A percentile compares a stretch with the other conserved stretches of the same genome.
Evolutionary conservation across 2,888 invertebrate genomes (phyloP).

Genomic region (Hirtodrosophila duncani): DNA sequence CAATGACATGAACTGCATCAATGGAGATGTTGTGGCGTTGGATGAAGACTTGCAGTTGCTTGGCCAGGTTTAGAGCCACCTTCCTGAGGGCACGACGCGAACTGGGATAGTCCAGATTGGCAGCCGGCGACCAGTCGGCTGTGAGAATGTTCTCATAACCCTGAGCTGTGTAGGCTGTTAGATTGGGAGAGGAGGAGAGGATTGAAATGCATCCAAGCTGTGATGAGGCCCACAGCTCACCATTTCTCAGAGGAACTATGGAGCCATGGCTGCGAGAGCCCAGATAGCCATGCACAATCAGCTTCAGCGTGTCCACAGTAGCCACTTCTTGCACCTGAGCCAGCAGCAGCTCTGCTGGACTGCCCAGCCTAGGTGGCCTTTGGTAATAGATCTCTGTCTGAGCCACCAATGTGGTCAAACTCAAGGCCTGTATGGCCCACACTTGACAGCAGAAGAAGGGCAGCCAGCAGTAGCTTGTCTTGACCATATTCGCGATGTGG

Average conservation of each 20-base stretch:
- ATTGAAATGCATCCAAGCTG: background rate
- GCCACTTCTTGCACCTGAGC: constrained; percentile 39
- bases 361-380: no score
- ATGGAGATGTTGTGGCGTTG: constrained; percentile 37
- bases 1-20: constrained; percentile 71
- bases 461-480: constrained; percentile 20
- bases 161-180: constrained; percentile 67
- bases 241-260: constrained; percentile 66
- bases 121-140: constrained; percentile 76
- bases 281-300: constrained; percentile 76
- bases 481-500: constrained; percentile 27
- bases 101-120: constrained; percentile 66
- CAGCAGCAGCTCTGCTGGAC: constrained; percentile 49
- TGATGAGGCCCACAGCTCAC: constrained; percentile 29
- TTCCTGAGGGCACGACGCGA: constrained; percentile 61
- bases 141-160: constrained; percentile 69
- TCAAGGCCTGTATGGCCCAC: constrained; percentile 27
- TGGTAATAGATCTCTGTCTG: constrained; percentile 40
- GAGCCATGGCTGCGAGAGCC: constrained; percentile 70
- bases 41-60: constrained; percentile 63
- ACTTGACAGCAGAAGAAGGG: constrained; percentile 38
- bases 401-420: constrained; percentile 23
- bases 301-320: constrained; percentile 57
- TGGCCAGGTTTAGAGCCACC: constrained; percentile 59
- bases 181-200: no score